phyloP scores from a whole-genome alignment of 2,797 vertebrate species.

The Chiloscyllium punctatum region DNA sequence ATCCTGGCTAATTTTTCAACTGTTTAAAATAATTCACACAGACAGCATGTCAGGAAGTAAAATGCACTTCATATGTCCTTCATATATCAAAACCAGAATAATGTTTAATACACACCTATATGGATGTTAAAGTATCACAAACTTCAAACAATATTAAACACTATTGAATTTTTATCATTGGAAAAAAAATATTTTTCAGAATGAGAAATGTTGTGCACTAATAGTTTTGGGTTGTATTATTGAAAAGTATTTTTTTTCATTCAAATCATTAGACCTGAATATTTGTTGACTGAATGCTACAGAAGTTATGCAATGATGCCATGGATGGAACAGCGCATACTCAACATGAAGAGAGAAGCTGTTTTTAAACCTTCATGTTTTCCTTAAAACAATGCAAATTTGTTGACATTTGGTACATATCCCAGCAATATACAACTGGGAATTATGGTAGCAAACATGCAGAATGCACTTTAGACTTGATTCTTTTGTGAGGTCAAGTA shows the following conservation, averaged over 20 bases:
- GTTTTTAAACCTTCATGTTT: neutral
- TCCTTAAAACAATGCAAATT: neutral
- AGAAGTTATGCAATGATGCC: neutral
- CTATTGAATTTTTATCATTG: neutral
- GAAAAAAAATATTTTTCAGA: neutral
- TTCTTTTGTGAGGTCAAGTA: neutral
- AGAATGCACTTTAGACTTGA: neutral
- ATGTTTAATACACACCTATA: neutral
- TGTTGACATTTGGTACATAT: neutral
- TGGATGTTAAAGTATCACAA: neutral
- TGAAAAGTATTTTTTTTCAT: neutral
- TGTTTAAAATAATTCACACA: neutral
- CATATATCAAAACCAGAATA: neutral
- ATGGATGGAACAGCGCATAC: neutral
- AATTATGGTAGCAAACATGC: neutral
- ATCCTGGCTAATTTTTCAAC: neutral
- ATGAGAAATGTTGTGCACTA: neutral
- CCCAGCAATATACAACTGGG: neutral
- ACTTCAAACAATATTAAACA: neutral
- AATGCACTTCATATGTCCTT: neutral
- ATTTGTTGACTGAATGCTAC: neutral
- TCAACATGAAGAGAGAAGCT: neutral
- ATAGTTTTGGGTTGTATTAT: neutral
- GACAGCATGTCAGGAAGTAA: neutral
- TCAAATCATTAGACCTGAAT: neutral